phyloP scores from a whole-genome alignment of 2,113 vertebrate genomes.

The Paradoxurus hermaphroditus region DNA sequence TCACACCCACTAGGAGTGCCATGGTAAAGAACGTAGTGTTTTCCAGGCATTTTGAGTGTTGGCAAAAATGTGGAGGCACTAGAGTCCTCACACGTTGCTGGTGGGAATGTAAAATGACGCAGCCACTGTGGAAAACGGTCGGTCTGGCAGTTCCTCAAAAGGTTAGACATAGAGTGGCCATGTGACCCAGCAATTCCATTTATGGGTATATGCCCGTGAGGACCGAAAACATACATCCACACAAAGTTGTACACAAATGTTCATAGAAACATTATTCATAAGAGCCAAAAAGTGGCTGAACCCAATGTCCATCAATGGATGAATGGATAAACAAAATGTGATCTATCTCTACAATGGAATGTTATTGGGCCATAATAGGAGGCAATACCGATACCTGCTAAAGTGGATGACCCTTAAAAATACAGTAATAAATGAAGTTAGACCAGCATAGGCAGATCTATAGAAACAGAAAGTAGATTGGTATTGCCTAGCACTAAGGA shows the following conservation, averaged over 20 bases:
- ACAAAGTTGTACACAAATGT: neutral
- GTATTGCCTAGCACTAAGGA: neutral
- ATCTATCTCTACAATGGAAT: neutral
- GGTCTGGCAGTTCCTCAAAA: neutral
- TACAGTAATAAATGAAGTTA: neutral
- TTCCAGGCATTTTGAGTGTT: neutral
- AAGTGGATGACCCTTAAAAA: neutral
- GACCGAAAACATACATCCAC: neutral
- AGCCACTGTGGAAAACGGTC: neutral
- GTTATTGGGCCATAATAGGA: neutral
- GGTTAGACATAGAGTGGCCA: neutral
- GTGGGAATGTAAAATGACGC: neutral
- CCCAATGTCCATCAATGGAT: neutral
- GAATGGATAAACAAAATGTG: neutral
- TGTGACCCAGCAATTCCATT: neutral
- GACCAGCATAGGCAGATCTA: neutral
- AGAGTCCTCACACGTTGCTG: neutral
- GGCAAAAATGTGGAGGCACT: neutral
- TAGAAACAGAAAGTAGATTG: neutral
- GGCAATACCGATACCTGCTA: no score
- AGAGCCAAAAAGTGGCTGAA: neutral
- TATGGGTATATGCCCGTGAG: neutral
- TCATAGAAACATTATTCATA: neutral
- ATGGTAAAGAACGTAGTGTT: neutral
- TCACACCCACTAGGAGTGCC: neutral